Conservation (phyloP, 30 jellyfish, hydroid and myxozoan genomes). For the Hydra vulgaris region DNA sequence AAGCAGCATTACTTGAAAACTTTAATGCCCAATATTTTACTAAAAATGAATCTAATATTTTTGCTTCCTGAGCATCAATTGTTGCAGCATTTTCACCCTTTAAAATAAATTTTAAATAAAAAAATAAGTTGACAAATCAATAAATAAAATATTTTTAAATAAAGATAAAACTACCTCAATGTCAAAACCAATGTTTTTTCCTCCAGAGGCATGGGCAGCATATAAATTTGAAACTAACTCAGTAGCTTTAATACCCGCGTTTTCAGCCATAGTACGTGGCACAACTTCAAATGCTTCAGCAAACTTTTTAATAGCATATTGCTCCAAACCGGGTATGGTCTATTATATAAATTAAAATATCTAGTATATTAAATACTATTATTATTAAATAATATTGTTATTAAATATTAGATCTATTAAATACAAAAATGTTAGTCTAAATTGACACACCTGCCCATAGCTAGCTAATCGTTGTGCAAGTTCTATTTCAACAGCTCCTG, state of each 20-base stretch:
- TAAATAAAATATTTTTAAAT: too few species aligned
- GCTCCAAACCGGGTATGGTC: constrained; percentile 93
- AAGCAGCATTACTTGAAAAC: constrained; percentile 90
- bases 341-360: too few species aligned
- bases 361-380: not conserved
- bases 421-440: not conserved
- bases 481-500: constrained; percentile 96
- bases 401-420: not conserved
- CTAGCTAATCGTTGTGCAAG: constrained; percentile 55
- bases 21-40: constrained; percentile 90
- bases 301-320: constrained; percentile 72
- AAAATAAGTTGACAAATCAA: not conserved
- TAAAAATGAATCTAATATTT: constrained; percentile 71
- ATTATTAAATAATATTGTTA: not conserved
- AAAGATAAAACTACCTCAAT: constrained; percentile 50
- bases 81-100: constrained; percentile 93
- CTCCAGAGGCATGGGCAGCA: constrained; percentile 94
- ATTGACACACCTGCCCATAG: constrained; percentile 57
- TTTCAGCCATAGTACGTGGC: constrained; percentile 92
- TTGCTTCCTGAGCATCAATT: constrained; percentile 74
- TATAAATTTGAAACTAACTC: constrained; percentile 79
- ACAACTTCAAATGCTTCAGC: constrained; percentile 91
- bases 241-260: constrained; percentile 81
- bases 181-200: constrained; percentile 66
- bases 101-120: not conserved